Base-by-base conservation (phyloP, 2,113 vertebrate genomes). In the Hiodon alosoides region DNA sequence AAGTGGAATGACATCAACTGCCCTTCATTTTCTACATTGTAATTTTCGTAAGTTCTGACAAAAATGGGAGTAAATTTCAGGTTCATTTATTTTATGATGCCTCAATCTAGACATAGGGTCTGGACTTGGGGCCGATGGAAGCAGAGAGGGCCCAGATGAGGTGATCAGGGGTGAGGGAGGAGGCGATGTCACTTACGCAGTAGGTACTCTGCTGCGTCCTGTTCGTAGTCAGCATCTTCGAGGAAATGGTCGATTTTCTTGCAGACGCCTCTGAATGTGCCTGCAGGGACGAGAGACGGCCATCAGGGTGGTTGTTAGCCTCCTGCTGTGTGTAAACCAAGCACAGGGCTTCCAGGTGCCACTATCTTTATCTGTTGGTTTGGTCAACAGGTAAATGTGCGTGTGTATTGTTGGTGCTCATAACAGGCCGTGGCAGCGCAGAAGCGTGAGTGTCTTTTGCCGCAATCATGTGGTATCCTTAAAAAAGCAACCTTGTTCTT, bases 241-340 rank as follows among this genome's bases (percentile, higher is more conserved):
- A 94, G 92, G 81, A 99, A 98, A 87, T 99, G 95, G 80, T 98
- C 96, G 6, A 99, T 98, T 85, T 96, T 94, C 91, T 98, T 98
- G 90, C 97, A 99, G 81, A 98, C 93, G 0, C 97, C 97, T 81
- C 90, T 93, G 87, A 97, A 97, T 6, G 94, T 89, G 75, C 97
- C 97, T 98, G 89, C 52, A 82, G 84, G 83, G 74, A 76, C 84
- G 5, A 81, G 72, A 69, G 14, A 67, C 4, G 16, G 53, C 13
- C 2, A 47, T 60, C 17, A 71, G 79, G 58, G 61, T 46, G 46
- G 14, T n/a, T 48, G 52, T 57, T 66, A 72, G 70, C 70, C 70
- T 48, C 70, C 57, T 14, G 70, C 57, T 60, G 46, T 10, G 57
- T 14, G 70, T 47, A 0, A 53, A 11, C 31, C 14, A 47, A 60